Evolutionary conservation across 2,113 vertebrate genomes (phyloP), one percentile per base, ranked within the genome.

Genomic region (Elanoides forficatus): DNA sequence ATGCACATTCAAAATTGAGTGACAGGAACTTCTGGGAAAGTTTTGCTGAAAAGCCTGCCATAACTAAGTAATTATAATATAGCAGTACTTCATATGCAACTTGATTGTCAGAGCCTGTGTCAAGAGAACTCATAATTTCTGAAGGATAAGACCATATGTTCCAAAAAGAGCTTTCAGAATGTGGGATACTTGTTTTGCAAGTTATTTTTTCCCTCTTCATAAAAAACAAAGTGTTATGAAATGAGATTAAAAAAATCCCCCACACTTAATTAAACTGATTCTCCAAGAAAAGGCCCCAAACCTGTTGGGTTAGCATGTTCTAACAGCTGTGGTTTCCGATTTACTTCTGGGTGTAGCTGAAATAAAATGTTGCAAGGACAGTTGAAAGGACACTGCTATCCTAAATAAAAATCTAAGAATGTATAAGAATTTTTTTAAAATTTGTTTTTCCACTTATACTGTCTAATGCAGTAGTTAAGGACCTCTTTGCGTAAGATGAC

Each of bases 11-110:
- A 19, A 68, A 96, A 90, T 50, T 96, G 96, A 97, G 81, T 97
- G 96, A 97, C 95, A 95, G 95, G 81, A 96, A 93, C 96, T 97
- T 96, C 95, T 97, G 96, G 96, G 93, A 90, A 97, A 97, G 96
- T 97, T 96, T 94, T 90, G 53, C 93, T 95, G 95, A 96, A 90
- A 97, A 96, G 85, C 81, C 84, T 97, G 95, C 92, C 96, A 94
- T 95, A 96, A 90, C 84, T 26, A 70, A 90, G 74, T 93, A 94
- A 96, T 96, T 97, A 96, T 95, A 97, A 96, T 96, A 94, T 80
- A 95, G 95, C 93, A 96, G 87, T 92, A 82, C 90, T 96, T 97
- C 96, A 93, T 95, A 95, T 97, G 96, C 96, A 90, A 96, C 93
- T 96, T 90, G 95, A 95, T 96, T 97, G 96, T 97, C 96, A 96